Evolutionary conservation across 2,113 vertebrate genomes (phyloP).

Genomic region (Thomomys bottae): DNA sequence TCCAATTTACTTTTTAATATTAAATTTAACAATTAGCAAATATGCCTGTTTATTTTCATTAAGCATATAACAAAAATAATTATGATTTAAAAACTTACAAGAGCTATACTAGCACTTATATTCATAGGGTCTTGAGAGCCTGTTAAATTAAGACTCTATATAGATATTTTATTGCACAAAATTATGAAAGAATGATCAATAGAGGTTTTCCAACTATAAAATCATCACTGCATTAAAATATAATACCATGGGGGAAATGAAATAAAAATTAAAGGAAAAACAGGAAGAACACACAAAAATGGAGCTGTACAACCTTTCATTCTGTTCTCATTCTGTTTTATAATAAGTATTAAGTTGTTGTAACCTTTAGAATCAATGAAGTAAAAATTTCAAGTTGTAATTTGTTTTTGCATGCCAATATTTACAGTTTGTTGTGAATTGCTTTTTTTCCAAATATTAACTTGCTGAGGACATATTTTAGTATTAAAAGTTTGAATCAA

Average conservation of each 20-base stretch:
- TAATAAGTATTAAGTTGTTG: not conserved
- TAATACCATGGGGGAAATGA: not conserved
- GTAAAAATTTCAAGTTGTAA: conserved; percentile 18
- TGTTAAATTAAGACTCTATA: conserved; percentile 13
- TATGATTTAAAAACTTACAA: not conserved
- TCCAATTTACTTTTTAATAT: conserved; percentile 15
- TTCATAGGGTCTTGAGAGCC: not conserved
- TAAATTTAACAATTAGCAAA: conserved; percentile 11
- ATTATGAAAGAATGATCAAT: not conserved
- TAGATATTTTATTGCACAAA: not conserved
- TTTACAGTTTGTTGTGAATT: not conserved
- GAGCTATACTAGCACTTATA: not conserved
- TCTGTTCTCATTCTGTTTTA: conserved; percentile 23
- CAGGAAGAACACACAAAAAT: too few relatives aligned
- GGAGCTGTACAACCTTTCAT: not conserved
- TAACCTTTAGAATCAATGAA: conserved; percentile 31
- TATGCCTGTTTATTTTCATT: not conserved
- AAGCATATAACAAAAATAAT: not conserved
- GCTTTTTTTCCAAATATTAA: conserved; percentile 26
- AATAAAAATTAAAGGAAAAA: not conserved
- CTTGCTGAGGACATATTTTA: not conserved
- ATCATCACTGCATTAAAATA: conserved; percentile 12
- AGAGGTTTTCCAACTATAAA: not conserved
- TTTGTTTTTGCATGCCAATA: not conserved
- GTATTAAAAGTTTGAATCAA: not conserved